Evolutionary conservation across 2,797 vertebrate species (phyloP).

Genomic region (Cercopithecus diana): DNA sequence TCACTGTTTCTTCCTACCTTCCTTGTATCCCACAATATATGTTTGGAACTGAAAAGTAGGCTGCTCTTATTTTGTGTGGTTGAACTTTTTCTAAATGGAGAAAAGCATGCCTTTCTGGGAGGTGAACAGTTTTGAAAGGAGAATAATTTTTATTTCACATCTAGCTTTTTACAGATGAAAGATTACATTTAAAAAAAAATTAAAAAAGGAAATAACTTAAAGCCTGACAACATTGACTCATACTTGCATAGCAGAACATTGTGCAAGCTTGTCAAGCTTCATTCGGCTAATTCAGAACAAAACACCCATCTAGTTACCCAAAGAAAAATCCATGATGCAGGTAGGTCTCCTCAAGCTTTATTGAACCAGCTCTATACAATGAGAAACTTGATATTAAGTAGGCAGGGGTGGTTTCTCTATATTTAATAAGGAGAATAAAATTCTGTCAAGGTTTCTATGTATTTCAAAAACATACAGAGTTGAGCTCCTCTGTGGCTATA

Average conservation of each 20-base stretch:
- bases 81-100: constrained; percentile 37
- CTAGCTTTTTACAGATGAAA: constrained; percentile 43
- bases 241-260: neutral
- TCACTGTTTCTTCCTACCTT: constrained; percentile 54
- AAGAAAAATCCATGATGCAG: neutral
- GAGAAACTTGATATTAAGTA: neutral
- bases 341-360: neutral
- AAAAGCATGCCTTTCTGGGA: neutral
- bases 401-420: neutral
- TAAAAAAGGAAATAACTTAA: neutral
- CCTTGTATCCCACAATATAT: neutral
- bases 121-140: constrained; percentile 22
- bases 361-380: neutral
- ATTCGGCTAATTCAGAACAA: neutral
- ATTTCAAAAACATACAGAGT: neutral
- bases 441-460: neutral
- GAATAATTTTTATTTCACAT: constrained; percentile 34
- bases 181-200: neutral
- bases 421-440: neutral
- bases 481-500: neutral
- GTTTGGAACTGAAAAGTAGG: neutral
- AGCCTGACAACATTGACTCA: neutral
- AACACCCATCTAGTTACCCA: neutral
- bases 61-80: constrained; percentile 18
- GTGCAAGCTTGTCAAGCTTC: neutral